Conservation (phyloP, 1,140 invertebrate species). For the Globodera rostochiensis region DNA sequence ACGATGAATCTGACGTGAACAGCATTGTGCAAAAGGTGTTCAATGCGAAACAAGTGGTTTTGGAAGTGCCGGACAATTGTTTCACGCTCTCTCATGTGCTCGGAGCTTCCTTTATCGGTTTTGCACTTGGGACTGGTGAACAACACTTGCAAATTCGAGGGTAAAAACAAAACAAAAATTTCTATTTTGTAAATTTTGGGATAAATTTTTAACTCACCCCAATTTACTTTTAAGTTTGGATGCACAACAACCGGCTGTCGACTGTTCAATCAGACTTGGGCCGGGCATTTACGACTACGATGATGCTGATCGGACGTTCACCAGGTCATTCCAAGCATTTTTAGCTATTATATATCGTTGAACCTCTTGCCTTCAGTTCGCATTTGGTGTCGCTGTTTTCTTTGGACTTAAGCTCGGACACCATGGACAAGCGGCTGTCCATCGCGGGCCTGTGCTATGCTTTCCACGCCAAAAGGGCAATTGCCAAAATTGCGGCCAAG, state of each 20-base stretch:
- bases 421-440: conserved; percentile 13
- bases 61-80: conserved; percentile 9
- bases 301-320: conserved; percentile 8
- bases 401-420: neutral
- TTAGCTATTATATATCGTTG: neutral
- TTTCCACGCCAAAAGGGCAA: conserved; percentile 21
- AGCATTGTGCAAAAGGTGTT: neutral
- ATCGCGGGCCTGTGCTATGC: conserved; percentile 29
- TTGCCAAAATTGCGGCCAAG: conserved; percentile 20
- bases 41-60: neutral
- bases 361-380: conserved; percentile 7
- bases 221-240: neutral
- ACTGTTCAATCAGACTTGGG: conserved; percentile 14
- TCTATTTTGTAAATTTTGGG: neutral
- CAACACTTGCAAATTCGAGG: neutral
- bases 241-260: neutral
- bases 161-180: neutral
- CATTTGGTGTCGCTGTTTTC: conserved; percentile 6
- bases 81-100: conserved; percentile 14
- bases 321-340: neutral
- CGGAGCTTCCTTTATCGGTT: conserved; percentile 5
- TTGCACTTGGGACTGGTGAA: conserved; percentile 2
- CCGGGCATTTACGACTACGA: conserved; percentile 25
- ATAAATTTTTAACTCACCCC: neutral
- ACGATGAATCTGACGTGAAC: neutral